These are phyloP conservation scores for Bovichtus diacanthus DNA, from an alignment of 2,797 vertebrate species.

Conservation along the genomic window DNA sequence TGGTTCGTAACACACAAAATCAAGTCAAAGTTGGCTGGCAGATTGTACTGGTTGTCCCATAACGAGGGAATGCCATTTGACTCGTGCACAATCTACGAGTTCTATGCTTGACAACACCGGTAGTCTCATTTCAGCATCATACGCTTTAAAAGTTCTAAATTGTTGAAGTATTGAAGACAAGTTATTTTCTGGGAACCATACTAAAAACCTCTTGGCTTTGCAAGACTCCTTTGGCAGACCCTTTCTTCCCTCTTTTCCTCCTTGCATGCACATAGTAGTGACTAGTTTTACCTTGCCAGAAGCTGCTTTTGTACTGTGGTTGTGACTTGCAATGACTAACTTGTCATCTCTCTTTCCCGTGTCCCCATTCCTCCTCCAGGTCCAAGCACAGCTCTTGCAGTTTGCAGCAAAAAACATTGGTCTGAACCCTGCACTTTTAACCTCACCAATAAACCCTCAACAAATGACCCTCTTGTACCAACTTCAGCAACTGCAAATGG, in stretches of 20 bases:
- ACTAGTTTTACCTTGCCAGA: slow-evolving; percentile 22
- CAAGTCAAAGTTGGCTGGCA: not conserved
- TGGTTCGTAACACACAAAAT: not conserved
- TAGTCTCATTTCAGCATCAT: not conserved
- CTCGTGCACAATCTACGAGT: not conserved
- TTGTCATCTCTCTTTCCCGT: slow-evolving; percentile 21
- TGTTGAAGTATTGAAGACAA: not conserved
- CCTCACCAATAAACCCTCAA: slow-evolving; percentile 99
- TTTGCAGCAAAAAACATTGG: slow-evolving; percentile 99
- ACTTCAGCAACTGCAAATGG: slow-evolving; percentile 99
- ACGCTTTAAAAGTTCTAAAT: not conserved
- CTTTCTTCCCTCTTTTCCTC: not conserved
- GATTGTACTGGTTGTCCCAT: not conserved
- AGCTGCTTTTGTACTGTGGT: slow-evolving; percentile 21
- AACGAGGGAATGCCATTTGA: not conserved
- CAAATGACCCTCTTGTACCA: slow-evolving; percentile 99
- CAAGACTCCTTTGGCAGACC: not conserved
- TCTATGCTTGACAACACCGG: not conserved
- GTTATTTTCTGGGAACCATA: not conserved
- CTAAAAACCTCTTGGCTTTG: not conserved
- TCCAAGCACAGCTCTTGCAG: slow-evolving; percentile 99
- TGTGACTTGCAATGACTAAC: slow-evolving; percentile 44
- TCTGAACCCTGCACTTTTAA: slow-evolving; percentile 99
- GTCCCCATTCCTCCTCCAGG: slow-evolving; percentile 79
- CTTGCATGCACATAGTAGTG: not conserved